Evolutionary conservation across 2,797 vertebrate genomes (phyloP).

Genomic region (Adelosebastes latens): DNA sequence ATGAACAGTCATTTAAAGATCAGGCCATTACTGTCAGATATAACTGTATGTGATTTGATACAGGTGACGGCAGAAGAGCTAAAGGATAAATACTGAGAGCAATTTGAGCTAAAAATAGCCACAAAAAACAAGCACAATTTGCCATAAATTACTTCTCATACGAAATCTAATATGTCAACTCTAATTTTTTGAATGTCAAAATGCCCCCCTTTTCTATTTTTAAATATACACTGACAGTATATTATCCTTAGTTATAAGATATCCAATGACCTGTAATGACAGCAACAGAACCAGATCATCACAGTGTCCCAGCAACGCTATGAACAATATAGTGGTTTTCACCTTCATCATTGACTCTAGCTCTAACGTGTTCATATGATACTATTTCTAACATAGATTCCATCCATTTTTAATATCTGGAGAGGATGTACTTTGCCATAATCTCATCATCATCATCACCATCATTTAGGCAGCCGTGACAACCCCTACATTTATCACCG

Average conservation of each 20-base stretch:
- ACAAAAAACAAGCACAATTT: not conserved
- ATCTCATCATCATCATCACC: not conserved
- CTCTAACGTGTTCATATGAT: too few species aligned
- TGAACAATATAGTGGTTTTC: too few species aligned
- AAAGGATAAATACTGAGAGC: not conserved
- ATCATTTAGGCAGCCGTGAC: not conserved
- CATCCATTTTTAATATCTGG: not conserved
- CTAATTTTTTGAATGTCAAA: not conserved
- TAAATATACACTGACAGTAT: not conserved
- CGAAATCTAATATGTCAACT: not conserved
- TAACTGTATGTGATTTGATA: constrained; percentile 9
- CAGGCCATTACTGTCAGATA: constrained; percentile 22
- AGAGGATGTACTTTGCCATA: not conserved
- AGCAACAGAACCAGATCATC: not conserved
- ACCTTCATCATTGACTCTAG: not conserved
- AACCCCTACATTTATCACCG: not conserved
- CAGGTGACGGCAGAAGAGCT: constrained; percentile 9
- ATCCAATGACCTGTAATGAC: not conserved
- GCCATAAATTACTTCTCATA: not conserved
- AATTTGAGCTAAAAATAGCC: not conserved
- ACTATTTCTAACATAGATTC: not conserved
- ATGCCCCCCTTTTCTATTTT: not conserved
- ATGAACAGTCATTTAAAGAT: constrained; percentile 33
- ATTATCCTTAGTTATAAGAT: not conserved
- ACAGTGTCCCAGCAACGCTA: not conserved